Conservation (phyloP, 2,888 invertebrate genomes). For the Ethmia dodecea region DNA sequence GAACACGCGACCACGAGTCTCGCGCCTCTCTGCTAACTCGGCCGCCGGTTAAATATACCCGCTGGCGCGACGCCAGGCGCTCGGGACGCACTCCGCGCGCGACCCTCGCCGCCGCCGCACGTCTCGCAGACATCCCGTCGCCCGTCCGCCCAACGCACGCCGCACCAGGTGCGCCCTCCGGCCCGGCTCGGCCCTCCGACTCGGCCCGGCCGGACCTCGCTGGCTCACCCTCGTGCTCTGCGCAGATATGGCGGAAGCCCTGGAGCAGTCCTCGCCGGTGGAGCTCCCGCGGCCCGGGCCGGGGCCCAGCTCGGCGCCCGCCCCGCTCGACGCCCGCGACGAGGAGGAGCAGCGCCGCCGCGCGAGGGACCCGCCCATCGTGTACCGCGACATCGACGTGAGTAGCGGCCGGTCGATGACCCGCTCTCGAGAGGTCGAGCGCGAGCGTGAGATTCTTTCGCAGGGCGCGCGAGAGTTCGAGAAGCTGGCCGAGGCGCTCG, state of each 20-base stretch:
- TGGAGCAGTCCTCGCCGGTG: constrained; percentile 33
- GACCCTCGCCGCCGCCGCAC: background rate
- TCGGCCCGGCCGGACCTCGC: background rate
- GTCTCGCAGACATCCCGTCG: background rate
- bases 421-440: too few relatives aligned
- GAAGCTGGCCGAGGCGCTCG: constrained; percentile 80
- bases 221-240: background rate
- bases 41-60: too few relatives aligned
- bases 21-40: too few relatives aligned
- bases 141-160: background rate
- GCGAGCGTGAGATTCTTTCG: constrained; percentile 3
- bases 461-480: constrained; percentile 86
- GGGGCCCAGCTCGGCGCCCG: constrained; percentile 43
- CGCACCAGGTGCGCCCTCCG: too few relatives aligned
- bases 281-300: constrained; percentile 56
- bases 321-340: constrained; percentile 72
- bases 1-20: too few relatives aligned
- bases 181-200: constrained; percentile 9
- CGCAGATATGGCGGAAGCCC: constrained; percentile 64
- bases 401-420: constrained; percentile 35
- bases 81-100: too few relatives aligned
- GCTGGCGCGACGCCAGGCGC: constrained; percentile 7
- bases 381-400: constrained; percentile 86
- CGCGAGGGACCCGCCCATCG: constrained; percentile 87
- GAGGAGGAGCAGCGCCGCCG: constrained; percentile 84